phyloP scores from a whole-genome alignment of 1,140 invertebrate species.

The Olivierus martensii region DNA sequence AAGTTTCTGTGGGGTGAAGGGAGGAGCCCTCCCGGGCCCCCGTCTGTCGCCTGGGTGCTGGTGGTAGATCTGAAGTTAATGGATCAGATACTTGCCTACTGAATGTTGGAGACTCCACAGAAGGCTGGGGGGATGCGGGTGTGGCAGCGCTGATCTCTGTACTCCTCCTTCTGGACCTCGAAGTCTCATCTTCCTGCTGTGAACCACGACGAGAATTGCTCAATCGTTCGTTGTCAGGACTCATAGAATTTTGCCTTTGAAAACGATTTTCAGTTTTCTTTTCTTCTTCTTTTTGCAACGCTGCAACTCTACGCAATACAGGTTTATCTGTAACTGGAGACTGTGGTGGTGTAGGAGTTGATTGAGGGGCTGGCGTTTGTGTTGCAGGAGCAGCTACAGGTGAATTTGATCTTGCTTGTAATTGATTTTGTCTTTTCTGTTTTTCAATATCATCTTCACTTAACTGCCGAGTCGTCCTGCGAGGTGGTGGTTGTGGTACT shows the following conservation, averaged over 20 bases:
- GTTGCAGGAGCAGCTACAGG: conserved; percentile 27
- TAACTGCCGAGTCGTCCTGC: conserved; percentile 39
- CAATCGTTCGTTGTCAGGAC: not conserved
- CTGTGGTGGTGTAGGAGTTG: not conserved
- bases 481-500: conserved; percentile 31
- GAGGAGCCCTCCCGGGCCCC: too few relatives aligned
- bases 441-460: conserved; percentile 75
- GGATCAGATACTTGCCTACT: too few relatives aligned
- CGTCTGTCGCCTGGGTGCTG: too few relatives aligned
- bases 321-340: not conserved
- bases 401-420: conserved; percentile 25
- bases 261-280: not conserved
- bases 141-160: conserved; percentile 5
- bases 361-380: not conserved
- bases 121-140: not conserved
- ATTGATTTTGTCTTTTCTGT: conserved; percentile 73
- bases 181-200: not conserved
- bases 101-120: too few relatives aligned
- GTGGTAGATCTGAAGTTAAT: too few relatives aligned
- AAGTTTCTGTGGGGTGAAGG: too few relatives aligned
- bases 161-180: conserved; percentile 8
- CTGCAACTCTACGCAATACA: not conserved
- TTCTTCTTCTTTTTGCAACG: not conserved
- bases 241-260: not conserved
- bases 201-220: not conserved